Percentiles rank a stretch among this genome's conserved stretches.
phyloP scores from a whole-genome alignment of 2,888 invertebrate species.

The Cosmia pyralina region DNA sequence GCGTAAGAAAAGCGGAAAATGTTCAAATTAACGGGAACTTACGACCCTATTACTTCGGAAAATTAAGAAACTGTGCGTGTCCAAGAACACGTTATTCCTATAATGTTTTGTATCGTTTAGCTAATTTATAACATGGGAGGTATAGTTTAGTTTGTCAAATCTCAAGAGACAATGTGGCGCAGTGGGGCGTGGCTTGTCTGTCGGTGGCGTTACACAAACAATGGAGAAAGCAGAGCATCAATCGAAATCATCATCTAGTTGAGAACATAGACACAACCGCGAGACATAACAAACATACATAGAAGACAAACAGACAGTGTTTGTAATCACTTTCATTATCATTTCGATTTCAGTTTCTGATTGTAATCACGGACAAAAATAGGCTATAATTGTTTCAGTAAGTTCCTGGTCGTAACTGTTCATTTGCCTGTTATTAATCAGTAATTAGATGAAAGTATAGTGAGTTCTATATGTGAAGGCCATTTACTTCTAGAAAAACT shows the following conservation, averaged over 20 bases:
- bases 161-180: conserved; percentile 48
- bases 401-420: conserved; percentile 32
- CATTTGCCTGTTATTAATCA: conserved; percentile 28
- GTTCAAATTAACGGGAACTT: conserved; percentile 30
- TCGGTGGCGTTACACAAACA: conserved; percentile 63
- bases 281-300: conserved; percentile 50
- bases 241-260: conserved; percentile 68
- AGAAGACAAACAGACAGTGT: conserved; percentile 30
- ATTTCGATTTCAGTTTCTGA: conserved; percentile 48
- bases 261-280: conserved; percentile 52
- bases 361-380: conserved; percentile 30
- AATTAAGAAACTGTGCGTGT: conserved; percentile 20
- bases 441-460: conserved; percentile 37
- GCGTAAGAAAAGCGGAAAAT: conserved; percentile 24
- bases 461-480: conserved; percentile 14
- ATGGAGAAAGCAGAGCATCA: conserved; percentile 74
- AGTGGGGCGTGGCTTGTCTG: conserved; percentile 62
- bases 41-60: conserved; percentile 18
- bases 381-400: conserved; percentile 23
- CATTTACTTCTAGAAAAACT: conserved; percentile 2
- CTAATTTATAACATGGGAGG: conserved; percentile 26
- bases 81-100: neutral
- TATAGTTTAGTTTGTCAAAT: conserved; percentile 45
- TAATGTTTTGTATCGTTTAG: conserved; percentile 4
- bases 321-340: conserved; percentile 43